Evolutionary conservation across 64 coral and sea anemone species (phyloP).

Genomic region (Montipora efflorescens): DNA sequence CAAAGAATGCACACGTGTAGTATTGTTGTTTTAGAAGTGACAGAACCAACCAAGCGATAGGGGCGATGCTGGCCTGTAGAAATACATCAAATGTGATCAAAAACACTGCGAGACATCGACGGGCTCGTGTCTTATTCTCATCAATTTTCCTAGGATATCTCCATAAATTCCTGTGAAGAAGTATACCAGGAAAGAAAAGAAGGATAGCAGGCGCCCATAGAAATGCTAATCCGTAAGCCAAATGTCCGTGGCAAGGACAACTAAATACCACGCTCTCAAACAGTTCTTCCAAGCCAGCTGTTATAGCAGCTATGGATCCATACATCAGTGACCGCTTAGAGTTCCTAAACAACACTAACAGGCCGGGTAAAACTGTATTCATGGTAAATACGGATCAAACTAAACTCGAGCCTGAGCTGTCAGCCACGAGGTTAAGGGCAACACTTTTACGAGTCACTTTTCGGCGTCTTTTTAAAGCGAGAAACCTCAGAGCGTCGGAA

Average conservation of each 20-base stretch:
- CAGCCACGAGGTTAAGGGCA: not conserved
- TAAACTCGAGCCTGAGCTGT: no score
- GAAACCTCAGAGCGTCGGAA: not conserved
- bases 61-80: not conserved
- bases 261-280: not conserved
- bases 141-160: not conserved
- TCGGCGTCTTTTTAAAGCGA: not conserved
- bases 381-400: not conserved
- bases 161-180: not conserved
- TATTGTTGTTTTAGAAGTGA: constrained; percentile 31
- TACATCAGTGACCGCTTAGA: constrained; percentile 18
- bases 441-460: not conserved
- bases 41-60: not conserved
- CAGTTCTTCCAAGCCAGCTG: constrained; percentile 10
- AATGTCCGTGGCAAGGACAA: constrained; percentile 12
- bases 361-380: not conserved
- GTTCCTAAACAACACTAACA: not conserved
- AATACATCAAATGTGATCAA: not conserved
- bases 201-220: not conserved
- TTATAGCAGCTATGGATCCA: not conserved
- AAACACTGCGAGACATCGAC: not conserved
- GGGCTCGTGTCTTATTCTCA: no score
- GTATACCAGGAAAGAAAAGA: not conserved
- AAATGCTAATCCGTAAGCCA: constrained; percentile 13
- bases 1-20: constrained; percentile 29